These are phyloP conservation scores for Brassicogethes aeneus DNA, from an alignment of 2,888 invertebrate genomes.

Conservation along the genomic window DNA sequence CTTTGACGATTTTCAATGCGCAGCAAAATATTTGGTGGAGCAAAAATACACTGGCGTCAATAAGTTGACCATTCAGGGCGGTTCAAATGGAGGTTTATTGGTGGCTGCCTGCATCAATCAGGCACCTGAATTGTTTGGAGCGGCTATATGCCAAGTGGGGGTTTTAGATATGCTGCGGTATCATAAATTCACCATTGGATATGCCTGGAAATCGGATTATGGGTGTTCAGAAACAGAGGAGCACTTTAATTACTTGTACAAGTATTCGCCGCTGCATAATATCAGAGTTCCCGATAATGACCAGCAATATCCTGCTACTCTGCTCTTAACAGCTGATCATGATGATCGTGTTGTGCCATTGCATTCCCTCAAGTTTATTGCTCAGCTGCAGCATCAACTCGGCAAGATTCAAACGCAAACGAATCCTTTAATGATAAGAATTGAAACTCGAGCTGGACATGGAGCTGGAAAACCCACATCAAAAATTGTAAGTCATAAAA, in stretches of 20 bases:
- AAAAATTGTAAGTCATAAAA: slow-evolving; percentile 61
- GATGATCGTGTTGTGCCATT: slow-evolving; percentile 97
- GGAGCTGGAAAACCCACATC: slow-evolving; percentile 94
- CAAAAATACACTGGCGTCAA: slow-evolving; percentile 69
- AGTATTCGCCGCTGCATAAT: slow-evolving; percentile 93
- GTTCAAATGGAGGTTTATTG: slow-evolving; percentile 95
- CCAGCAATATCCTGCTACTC: slow-evolving; percentile 79
- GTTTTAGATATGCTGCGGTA: slow-evolving; percentile 96
- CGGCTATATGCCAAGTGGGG: slow-evolving; percentile 89
- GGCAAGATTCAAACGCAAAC: slow-evolving; percentile 55
- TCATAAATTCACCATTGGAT: slow-evolving; percentile 97
- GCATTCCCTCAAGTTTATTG: slow-evolving; percentile 92
- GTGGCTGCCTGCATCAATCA: slow-evolving; percentile 93
- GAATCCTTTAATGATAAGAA: slow-evolving; percentile 78
- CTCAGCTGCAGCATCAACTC: slow-evolving; percentile 74
- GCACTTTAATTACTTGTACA: slow-evolving; percentile 76
- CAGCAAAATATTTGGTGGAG: slow-evolving; percentile 78
- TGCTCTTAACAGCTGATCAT: slow-evolving; percentile 94
- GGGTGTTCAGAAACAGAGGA: slow-evolving; percentile 81
- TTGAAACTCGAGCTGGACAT: slow-evolving; percentile 96
- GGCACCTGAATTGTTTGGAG: slow-evolving; percentile 88
- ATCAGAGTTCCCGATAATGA: slow-evolving; percentile 53
- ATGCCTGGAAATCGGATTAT: slow-evolving; percentile 94
- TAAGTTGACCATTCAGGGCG: slow-evolving; percentile 84
- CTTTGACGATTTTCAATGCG: slow-evolving; percentile 92